phyloP scores from a whole-genome alignment of 2,888 invertebrate species.

The Drosophila paranaensis region DNA sequence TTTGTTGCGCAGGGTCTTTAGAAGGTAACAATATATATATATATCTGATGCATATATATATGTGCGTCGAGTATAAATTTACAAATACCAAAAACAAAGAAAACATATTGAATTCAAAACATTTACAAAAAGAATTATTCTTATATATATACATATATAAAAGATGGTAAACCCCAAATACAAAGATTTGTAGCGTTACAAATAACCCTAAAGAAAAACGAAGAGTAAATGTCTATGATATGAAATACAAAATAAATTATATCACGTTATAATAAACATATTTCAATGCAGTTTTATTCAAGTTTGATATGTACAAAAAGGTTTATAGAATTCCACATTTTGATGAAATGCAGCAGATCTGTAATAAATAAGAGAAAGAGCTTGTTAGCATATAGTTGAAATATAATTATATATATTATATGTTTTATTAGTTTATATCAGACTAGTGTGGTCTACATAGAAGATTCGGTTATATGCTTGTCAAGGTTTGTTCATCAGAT shows the following conservation, averaged over 20 bases:
- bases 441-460: constrained; percentile 45
- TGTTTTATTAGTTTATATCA: constrained; percentile 27
- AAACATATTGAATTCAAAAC: constrained; percentile 57
- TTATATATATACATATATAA: constrained; percentile 43
- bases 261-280: constrained; percentile 69
- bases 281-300: constrained; percentile 45
- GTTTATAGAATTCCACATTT: not conserved
- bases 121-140: constrained; percentile 70
- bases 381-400: not conserved
- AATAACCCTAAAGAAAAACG: constrained; percentile 43
- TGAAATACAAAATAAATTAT: constrained; percentile 71
- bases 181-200: constrained; percentile 49
- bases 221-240: constrained; percentile 69
- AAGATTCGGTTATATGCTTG: constrained; percentile 59
- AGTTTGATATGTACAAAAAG: not conserved
- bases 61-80: constrained; percentile 57
- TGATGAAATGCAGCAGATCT: constrained; percentile 1
- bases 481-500: constrained; percentile 34
- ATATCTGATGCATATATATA: constrained; percentile 26
- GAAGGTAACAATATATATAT: constrained; percentile 46
- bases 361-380: constrained; percentile 27
- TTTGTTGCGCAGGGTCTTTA: constrained; percentile 59
- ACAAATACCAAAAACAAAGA: constrained; percentile 61
- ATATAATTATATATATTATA: not conserved
- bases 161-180: constrained; percentile 25